phyloP scores from a whole-genome alignment of 2,113 vertebrate species.

The Casuarius casuarius region DNA sequence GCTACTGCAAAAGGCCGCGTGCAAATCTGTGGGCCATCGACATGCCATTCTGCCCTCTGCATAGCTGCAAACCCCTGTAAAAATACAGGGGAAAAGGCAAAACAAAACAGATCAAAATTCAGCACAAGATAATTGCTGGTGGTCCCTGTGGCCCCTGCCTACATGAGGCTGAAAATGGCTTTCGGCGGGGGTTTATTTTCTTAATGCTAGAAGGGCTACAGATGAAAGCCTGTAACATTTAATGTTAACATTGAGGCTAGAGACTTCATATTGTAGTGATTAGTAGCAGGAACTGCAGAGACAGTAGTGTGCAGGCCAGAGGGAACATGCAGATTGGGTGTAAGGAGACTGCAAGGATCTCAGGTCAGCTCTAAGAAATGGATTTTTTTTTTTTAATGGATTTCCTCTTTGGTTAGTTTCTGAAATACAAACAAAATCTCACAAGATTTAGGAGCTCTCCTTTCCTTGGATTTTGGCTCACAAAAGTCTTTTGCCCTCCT shows the following conservation, averaged over 20 bases:
- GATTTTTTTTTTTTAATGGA: neutral
- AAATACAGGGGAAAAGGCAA: neutral
- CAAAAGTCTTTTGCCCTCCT: neutral
- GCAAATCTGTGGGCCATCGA: neutral
- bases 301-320: constrained; percentile 30
- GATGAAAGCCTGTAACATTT: constrained; percentile 40
- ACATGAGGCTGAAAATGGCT: constrained; percentile 30
- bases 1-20: neutral
- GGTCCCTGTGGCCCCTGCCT: neutral
- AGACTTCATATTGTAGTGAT: constrained; percentile 54
- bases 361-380: constrained; percentile 40
- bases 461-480: constrained; percentile 28
- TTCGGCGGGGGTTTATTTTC: constrained; percentile 25
- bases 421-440: constrained; percentile 51
- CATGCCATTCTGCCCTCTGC: neutral
- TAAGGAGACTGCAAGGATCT: neutral
- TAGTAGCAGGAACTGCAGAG: constrained; percentile 57
- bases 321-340: neutral
- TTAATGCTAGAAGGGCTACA: constrained; percentile 34
- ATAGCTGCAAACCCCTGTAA: neutral
- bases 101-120: neutral
- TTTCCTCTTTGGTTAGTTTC: constrained; percentile 45
- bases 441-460: constrained; percentile 7
- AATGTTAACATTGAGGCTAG: constrained; percentile 47
- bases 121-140: neutral